These are phyloP conservation scores for Pelecanoides urinatrix DNA, from an alignment of 2,113 vertebrate genomes.

Conservation along the genomic window DNA sequence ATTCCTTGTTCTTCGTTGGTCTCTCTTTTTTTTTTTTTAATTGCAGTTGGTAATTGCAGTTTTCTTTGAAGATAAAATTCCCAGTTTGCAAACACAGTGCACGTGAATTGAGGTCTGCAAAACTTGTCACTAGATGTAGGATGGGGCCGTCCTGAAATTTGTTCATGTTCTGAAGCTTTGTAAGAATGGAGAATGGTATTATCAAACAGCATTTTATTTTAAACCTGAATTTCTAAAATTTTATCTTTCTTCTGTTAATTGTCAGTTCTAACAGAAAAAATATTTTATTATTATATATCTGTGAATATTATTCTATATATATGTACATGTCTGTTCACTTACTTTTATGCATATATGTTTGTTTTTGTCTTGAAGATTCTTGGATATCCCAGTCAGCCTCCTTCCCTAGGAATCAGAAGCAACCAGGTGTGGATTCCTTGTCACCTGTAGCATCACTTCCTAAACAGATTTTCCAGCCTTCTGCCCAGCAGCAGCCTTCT, in stretches of 20 bases:
- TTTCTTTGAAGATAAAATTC: neutral
- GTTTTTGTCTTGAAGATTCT: slow-evolving; percentile 83
- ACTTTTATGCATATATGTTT: neutral
- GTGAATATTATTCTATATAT: neutral
- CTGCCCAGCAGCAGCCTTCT: slow-evolving; percentile 83
- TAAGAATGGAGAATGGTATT: neutral
- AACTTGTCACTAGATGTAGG: neutral
- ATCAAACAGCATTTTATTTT: neutral
- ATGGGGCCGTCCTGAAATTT: neutral
- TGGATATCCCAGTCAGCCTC: slow-evolving; percentile 98
- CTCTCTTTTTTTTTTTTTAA: neutral
- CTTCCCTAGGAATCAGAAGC: slow-evolving; percentile 96
- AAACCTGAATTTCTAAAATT: neutral
- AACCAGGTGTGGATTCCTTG: slow-evolving; percentile 89
- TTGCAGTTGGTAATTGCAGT: neutral
- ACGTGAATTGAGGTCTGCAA: neutral
- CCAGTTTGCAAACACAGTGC: neutral
- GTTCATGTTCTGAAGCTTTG: neutral
- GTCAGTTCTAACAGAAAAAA: neutral
- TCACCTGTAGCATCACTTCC: slow-evolving; percentile 90
- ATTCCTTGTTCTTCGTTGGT: neutral
- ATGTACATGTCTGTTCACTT: neutral
- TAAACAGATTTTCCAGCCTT: slow-evolving; percentile 89
- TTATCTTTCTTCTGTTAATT: neutral
- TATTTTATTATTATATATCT: accelerated